Base-by-base conservation (phyloP, 2,888 invertebrate genomes). In the Allacma fusca region DNA sequence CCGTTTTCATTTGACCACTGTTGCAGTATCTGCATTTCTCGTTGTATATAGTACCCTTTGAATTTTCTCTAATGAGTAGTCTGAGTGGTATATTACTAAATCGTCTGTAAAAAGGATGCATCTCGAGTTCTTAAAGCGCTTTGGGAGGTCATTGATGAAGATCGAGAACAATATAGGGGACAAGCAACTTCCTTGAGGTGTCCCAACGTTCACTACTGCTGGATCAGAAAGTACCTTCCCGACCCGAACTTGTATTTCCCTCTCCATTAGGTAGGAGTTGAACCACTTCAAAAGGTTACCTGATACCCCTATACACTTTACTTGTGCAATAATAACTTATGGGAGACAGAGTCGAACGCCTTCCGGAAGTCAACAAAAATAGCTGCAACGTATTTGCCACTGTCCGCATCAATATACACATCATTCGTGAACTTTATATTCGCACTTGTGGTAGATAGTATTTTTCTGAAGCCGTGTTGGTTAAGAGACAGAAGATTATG, bases 401-500 rank as follows among this genome's bases (percentile, higher is more conserved):
- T 68, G 19, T 68, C 68, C 4, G 50, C 50, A 12, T 13, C 50
- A 13, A 50, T 13, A 16, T 50, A n/a, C 1, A 50, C 16, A 16
- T 50, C 34, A 29, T 68, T 68, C 2, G 68, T 68, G 1, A 68
- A 19, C 21, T 68, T 28, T n/a, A 68, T 1, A 19, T 5, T 68
- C n/a, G 68, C 68, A 68, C 34, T 68, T 1, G 21, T 29, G 5
- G 68, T 68, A 2, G 68, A 68, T 26, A 16, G 19, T 5, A 5
- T 4, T 68, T 28, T 68, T 68, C 68, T n/a, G 34, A 68, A 68
- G 4, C 68, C 68, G 34, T 68, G 68, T 21, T 68, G 68, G 1
- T 5, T 5, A 1, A 7, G 21, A 2, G 29, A 34, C 5, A 68
- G 34, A 5, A 26, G 23, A n/a, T 68, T 62, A 16, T 23, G 13